These are phyloP conservation scores for Akabosia matsudoensis DNA, from an alignment of 1,140 invertebrate genomes.

Conservation along the genomic window DNA sequence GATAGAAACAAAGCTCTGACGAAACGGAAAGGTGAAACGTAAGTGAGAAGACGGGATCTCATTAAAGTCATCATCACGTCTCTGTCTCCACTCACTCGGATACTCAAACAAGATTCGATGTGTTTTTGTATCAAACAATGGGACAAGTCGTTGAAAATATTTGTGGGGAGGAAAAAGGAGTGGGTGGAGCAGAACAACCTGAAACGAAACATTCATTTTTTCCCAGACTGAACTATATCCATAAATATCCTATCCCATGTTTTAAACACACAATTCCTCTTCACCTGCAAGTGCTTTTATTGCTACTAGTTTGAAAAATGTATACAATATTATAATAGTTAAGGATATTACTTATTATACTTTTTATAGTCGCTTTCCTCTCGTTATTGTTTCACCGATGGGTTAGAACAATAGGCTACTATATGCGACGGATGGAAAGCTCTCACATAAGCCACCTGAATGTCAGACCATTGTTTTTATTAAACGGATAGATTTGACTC, in stretches of 20 bases:
- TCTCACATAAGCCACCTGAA: constrained; percentile 14
- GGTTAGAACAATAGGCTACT: not conserved
- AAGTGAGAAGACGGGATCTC: not conserved
- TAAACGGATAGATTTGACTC: not conserved
- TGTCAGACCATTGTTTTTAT: constrained; percentile 13
- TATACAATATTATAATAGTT: not conserved
- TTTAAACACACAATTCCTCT: no score
- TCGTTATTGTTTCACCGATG: not conserved
- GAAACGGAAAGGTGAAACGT: no score
- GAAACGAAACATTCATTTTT: no score
- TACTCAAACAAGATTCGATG: not conserved
- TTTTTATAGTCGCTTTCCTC: not conserved
- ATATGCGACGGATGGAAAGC: not conserved
- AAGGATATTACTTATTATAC: no score
- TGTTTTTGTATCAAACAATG: not conserved
- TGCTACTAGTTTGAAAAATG: not conserved
- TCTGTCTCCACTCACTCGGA: not conserved
- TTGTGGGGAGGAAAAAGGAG: not conserved
- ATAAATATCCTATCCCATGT: not conserved
- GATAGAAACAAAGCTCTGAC: no score
- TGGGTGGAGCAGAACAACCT: not conserved
- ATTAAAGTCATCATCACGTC: constrained; percentile 19
- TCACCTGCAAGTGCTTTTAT: no score
- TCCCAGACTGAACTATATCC: not conserved
- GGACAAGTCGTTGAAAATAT: not conserved